Evolutionary conservation across 2,797 vertebrate genomes (phyloP).

Genomic region (Petrocephalus schoutedeni): DNA sequence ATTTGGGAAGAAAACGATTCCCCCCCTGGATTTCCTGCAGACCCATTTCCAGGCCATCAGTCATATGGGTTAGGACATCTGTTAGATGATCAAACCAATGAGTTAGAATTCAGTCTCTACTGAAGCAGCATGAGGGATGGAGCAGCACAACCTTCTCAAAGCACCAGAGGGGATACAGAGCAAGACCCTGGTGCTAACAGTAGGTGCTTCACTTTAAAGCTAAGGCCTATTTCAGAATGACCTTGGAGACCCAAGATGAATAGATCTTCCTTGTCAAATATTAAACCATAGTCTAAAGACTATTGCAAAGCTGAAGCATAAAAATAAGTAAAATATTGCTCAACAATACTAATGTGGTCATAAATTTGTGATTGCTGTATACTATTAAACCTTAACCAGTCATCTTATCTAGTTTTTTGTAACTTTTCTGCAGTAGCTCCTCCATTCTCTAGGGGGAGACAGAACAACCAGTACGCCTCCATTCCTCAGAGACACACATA

Average conservation of each 20-base stretch:
- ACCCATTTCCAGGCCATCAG: constrained; percentile 19
- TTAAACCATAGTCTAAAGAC: background rate
- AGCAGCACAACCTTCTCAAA: constrained; percentile 40
- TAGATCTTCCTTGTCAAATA: background rate
- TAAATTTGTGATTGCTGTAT: background rate
- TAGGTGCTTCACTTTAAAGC: background rate
- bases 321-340: background rate
- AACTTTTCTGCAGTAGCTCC: background rate
- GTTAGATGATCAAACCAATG: constrained; percentile 43
- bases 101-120: constrained; percentile 30
- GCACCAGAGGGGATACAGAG: background rate
- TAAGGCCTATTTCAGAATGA: background rate
- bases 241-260: background rate
- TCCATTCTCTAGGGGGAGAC: background rate
- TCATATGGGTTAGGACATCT: constrained; percentile 36
- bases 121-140: constrained; percentile 29
- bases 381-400: background rate
- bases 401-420: background rate
- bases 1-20: constrained; percentile 12
- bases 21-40: background rate
- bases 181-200: background rate
- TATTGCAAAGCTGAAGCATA: background rate
- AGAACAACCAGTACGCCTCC: background rate
- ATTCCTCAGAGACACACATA: constrained; percentile 1
- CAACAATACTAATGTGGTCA: background rate